Percentiles rank a stretch among this genome's conserved stretches.
Conservation (phyloP, 1,140 invertebrate genomes). For the Platyscapa corneri region DNA sequence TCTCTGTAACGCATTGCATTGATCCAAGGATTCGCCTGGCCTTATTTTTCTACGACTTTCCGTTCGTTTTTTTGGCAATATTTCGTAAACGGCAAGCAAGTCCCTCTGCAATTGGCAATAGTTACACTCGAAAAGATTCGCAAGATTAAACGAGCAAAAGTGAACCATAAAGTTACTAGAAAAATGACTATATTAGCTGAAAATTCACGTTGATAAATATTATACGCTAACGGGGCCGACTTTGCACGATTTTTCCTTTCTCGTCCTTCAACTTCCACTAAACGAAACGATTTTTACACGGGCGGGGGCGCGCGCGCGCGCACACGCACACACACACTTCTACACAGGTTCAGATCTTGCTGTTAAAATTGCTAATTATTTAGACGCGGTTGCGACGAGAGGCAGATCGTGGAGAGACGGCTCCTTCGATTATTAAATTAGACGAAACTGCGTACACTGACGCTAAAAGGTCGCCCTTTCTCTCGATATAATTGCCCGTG, state of each 20-base stretch:
- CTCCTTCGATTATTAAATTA: slow-evolving; percentile 26
- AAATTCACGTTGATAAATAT: slow-evolving; percentile 16
- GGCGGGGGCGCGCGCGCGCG: neutral
- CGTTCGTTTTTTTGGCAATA: slow-evolving; percentile 63
- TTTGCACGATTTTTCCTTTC: slow-evolving; percentile 23
- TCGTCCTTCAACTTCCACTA: neutral
- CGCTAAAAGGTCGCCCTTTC: neutral
- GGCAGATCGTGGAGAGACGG: slow-evolving; percentile 9
- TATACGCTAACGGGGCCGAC: neutral
- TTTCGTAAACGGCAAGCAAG: slow-evolving; percentile 53
- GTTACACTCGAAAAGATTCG: slow-evolving; percentile 4
- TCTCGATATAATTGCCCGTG: neutral
- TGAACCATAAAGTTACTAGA: slow-evolving; percentile 37
- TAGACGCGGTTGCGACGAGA: neutral
- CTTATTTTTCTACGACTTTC: slow-evolving; percentile 72
- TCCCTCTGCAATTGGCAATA: too few species aligned
- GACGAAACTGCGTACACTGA: neutral
- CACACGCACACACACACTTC: neutral
- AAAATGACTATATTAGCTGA: slow-evolving; percentile 5
- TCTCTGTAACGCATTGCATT: slow-evolving; percentile 50
- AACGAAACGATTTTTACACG: too few species aligned
- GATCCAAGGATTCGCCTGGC: slow-evolving; percentile 64
- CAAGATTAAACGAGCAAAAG: neutral
- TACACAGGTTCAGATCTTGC: too few species aligned
- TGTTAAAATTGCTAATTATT: too few species aligned